These are phyloP conservation scores for Polyommatus icarus DNA, from an alignment of 2,888 invertebrate genomes.

Conservation along the genomic window DNA sequence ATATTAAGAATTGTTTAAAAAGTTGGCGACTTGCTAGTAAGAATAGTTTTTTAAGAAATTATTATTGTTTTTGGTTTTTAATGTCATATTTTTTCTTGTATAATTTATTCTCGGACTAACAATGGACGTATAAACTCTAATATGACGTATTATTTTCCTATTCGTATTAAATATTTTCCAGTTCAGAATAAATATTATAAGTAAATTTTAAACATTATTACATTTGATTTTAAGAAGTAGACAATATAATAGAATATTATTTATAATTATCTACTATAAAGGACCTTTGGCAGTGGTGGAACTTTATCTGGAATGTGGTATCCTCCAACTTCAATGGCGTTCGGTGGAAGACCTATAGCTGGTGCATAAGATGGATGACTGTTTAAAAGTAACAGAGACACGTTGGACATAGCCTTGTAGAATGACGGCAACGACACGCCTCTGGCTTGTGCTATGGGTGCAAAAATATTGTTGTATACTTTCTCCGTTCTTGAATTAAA, in stretches of 20 bases:
- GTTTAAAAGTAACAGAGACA: background rate
- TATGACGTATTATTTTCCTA: no score
- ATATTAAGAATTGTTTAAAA: background rate
- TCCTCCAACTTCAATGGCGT: constrained; percentile 2
- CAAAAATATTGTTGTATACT: background rate
- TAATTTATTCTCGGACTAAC: no score
- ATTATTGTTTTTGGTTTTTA: no score
- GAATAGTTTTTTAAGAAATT: no score
- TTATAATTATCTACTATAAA: background rate
- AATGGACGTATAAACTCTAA: no score
- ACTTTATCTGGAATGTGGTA: constrained; percentile 16
- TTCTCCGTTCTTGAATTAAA: background rate
- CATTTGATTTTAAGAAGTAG: no score
- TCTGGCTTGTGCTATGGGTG: constrained; percentile 7
- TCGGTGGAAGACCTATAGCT: constrained; percentile 9
- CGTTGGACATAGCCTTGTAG: background rate
- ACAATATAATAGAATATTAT: no score
- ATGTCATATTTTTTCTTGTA: no score
- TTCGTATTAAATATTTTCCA: no score
- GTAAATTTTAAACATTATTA: background rate
- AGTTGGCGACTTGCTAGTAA: no score
- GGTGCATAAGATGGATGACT: constrained; percentile 11
- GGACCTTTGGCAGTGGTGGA: constrained; percentile 9
- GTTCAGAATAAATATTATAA: no score
- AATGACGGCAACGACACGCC: constrained; percentile 5